Conservation (phyloP, 2,888 invertebrate genomes). For the Caenorhabditis panamensis region DNA sequence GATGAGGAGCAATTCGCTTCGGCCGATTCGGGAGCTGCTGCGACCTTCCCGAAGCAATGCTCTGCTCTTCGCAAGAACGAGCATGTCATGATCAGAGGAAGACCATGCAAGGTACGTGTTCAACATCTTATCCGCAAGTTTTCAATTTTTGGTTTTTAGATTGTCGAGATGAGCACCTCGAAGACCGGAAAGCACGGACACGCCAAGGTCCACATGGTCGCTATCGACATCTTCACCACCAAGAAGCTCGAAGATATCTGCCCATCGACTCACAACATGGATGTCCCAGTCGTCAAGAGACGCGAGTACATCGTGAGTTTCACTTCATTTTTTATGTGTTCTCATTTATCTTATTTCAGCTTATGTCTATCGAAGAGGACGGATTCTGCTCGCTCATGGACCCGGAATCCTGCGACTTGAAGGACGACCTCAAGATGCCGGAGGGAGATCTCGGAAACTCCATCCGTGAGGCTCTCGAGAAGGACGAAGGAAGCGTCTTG, state of each 20-base stretch:
- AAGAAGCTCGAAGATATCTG: slow-evolving; percentile 99
- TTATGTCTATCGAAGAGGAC: slow-evolving; percentile 89
- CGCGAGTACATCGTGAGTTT: slow-evolving; percentile 90
- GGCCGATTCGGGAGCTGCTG: slow-evolving; percentile 87
- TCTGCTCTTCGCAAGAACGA: slow-evolving; percentile 99
- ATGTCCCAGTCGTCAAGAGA: slow-evolving; percentile 98
- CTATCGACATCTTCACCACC: slow-evolving; percentile 92
- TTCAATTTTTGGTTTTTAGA: slow-evolving; percentile 84
- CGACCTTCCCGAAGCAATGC: slow-evolving; percentile 98
- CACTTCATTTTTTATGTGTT: background rate
- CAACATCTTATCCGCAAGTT: background rate
- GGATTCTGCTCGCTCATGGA: slow-evolving; percentile 95
- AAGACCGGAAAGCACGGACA: slow-evolving; percentile 99
- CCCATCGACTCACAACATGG: slow-evolving; percentile 99
- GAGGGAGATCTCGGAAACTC: slow-evolving; percentile 93
- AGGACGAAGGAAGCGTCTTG: slow-evolving; percentile 80
- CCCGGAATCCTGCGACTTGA: slow-evolving; percentile 87
- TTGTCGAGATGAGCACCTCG: slow-evolving; percentile 99
- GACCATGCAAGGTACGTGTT: slow-evolving; percentile 90
- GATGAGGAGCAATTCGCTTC: slow-evolving; percentile 78
- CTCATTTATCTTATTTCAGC: slow-evolving; percentile 83
- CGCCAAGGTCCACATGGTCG: slow-evolving; percentile 96
- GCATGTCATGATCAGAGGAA: slow-evolving; percentile 95
- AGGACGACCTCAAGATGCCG: slow-evolving; percentile 91
- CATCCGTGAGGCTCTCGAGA: slow-evolving; percentile 87